Evolutionary conservation across 2,113 vertebrate genomes (phyloP).

Genomic region (Struthidea cinerea): DNA sequence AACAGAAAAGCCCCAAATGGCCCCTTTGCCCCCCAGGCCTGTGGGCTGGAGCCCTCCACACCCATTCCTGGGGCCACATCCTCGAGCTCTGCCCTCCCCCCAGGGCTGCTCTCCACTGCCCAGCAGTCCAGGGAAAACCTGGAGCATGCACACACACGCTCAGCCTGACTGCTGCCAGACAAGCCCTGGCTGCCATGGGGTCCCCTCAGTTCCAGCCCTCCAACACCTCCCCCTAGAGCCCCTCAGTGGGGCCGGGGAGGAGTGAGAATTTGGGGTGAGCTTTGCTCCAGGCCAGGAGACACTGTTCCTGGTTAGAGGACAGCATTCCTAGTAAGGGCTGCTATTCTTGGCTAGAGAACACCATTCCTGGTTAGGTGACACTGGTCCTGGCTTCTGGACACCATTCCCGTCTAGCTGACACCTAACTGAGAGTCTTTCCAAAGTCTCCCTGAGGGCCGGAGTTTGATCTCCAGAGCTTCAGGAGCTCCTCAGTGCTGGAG

Average conservation of each 20-base stretch:
- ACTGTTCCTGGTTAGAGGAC: not conserved
- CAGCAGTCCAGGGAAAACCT: rapidly evolving
- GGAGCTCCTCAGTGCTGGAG: not conserved
- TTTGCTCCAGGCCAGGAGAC: not conserved
- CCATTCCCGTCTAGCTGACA: not conserved
- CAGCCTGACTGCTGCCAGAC: rapidly evolving
- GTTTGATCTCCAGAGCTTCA: not conserved
- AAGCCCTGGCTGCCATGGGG: rapidly evolving
- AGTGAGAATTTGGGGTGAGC: not conserved
- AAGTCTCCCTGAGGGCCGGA: not conserved
- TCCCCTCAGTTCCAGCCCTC: not conserved
- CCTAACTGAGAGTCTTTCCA: not conserved
- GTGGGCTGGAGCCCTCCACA: not conserved
- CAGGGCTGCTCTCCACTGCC: not conserved
- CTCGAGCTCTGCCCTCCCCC: not conserved
- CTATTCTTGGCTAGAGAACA: not conserved
- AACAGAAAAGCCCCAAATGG: not conserved
- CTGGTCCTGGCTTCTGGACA: not conserved
- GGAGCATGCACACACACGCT: rapidly evolving
- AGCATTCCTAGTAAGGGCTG: not conserved
- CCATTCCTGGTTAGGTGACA: not conserved
- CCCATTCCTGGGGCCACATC: not conserved
- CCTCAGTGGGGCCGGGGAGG: not conserved
- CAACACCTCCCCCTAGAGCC: not conserved
- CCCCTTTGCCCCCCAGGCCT: not conserved